phyloP scores from a whole-genome alignment of 2,797 vertebrate genomes.

The Sebastolobus alascanus region DNA sequence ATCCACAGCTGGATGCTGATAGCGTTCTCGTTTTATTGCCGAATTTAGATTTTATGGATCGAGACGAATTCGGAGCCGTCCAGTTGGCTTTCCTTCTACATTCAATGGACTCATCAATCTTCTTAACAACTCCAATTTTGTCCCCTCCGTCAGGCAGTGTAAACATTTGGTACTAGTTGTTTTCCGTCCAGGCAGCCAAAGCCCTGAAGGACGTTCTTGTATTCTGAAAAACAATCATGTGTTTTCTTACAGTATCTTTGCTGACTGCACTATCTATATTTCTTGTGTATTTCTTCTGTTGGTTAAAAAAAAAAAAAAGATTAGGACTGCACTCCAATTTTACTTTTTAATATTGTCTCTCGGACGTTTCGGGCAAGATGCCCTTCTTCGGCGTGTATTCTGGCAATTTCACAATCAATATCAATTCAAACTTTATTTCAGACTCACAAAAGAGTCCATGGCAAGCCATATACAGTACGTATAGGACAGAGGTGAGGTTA shows the following conservation, averaged over 20 bases:
- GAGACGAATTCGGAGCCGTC: background rate
- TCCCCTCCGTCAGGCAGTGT: background rate
- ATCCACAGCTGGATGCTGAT: background rate
- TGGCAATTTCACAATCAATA: background rate
- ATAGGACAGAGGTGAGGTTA: too few species aligned
- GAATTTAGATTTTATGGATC: background rate
- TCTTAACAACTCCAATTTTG: background rate
- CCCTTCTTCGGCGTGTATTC: background rate
- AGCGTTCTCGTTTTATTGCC: background rate
- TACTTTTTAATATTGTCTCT: background rate
- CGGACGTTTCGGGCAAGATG: background rate
- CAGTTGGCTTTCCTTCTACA: background rate
- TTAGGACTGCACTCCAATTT: background rate
- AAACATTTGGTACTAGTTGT: background rate
- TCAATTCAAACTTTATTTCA: too few species aligned
- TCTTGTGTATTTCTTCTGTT: background rate
- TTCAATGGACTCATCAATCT: background rate
- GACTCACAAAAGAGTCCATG: too few species aligned
- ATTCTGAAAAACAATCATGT: constrained; percentile 11
- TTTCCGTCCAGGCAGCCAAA: background rate
- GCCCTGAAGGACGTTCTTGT: constrained; percentile 23
- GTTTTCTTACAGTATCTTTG: background rate
- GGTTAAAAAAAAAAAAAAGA: background rate
- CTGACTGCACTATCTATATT: background rate
- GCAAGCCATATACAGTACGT: too few species aligned